Evolutionary conservation across 2,888 invertebrate genomes (phyloP).

Genomic region (Poecilobothrus nobilitatus): DNA sequence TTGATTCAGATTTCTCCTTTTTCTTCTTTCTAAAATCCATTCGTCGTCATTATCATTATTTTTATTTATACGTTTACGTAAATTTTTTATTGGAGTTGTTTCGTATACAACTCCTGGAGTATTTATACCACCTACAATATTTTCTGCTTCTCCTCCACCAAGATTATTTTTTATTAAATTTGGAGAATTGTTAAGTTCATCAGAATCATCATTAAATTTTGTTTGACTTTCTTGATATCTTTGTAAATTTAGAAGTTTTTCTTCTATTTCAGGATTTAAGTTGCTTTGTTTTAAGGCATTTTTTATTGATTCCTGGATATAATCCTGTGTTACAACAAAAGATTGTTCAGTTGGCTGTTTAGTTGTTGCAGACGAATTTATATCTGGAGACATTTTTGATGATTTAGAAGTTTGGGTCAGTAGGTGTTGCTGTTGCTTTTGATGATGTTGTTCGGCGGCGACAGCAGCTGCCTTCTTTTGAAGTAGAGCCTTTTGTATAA

Average conservation of each 20-base stretch:
- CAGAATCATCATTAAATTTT: conserved; percentile 13
- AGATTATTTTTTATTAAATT: conserved; percentile 17
- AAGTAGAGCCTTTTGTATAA: conserved; percentile 32
- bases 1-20: conserved; percentile 19
- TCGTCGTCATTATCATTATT: conserved; percentile 40
- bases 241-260: conserved; percentile 80
- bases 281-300: conserved; percentile 88
- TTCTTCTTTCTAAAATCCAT: conserved; percentile 36
- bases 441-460: conserved; percentile 28
- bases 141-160: conserved; percentile 13
- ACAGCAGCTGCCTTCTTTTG: conserved; percentile 23
- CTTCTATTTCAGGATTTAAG: conserved; percentile 84
- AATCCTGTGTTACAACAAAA: conserved; percentile 84
- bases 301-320: conserved; percentile 88
- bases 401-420: conserved; percentile 11
- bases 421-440: conserved; percentile 37
- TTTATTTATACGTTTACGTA: conserved; percentile 18
- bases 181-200: conserved; percentile 14
- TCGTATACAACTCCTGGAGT: background rate
- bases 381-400: conserved; percentile 15
- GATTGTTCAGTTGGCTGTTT: conserved; percentile 34
- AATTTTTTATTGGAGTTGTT: background rate
- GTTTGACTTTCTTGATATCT: conserved; percentile 70
- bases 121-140: background rate
- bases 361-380: background rate